Evolutionary conservation across 2,888 invertebrate genomes (phyloP).

Genomic region (Koerneria pararmatus): DNA sequence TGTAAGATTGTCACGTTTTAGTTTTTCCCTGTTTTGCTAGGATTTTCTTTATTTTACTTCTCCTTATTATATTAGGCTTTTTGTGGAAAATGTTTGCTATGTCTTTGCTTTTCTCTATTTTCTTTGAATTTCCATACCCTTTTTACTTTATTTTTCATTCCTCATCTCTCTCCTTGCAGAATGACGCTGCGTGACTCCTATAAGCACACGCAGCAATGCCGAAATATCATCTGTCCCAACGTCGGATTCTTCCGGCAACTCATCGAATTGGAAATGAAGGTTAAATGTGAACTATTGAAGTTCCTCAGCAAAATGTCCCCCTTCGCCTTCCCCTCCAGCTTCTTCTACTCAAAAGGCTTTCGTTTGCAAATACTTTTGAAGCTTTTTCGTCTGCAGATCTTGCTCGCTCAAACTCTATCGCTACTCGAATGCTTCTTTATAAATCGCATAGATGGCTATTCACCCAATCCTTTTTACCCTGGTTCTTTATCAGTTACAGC

Average conservation of each 20-base stretch:
- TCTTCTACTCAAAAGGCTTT: constrained; percentile 5
- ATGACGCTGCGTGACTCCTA: constrained; percentile 44
- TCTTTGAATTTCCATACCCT: no score
- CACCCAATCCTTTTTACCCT: no score
- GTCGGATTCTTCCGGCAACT: constrained; percentile 51
- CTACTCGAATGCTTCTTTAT: constrained; percentile 24
- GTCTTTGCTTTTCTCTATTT: no score
- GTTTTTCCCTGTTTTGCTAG: no score
- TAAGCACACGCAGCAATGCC: constrained; percentile 41
- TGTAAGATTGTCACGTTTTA: no score
- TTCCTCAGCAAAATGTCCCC: not conserved
- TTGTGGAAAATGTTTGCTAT: no score
- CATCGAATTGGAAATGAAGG: constrained; percentile 46
- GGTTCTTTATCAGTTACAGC: no score
- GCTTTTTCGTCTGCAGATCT: not conserved
- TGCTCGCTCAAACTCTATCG: not conserved
- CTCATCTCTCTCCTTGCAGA: no score
- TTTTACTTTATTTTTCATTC: no score
- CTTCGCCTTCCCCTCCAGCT: not conserved
- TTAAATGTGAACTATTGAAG: constrained; percentile 19
- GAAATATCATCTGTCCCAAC: constrained; percentile 50
- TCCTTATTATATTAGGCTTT: no score
- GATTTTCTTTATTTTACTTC: no score
- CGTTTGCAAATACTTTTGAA: constrained; percentile 6
- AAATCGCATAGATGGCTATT: not conserved